Evolutionary conservation across 2,888 invertebrate species (phyloP).

Genomic region (Coremacera marginata): DNA sequence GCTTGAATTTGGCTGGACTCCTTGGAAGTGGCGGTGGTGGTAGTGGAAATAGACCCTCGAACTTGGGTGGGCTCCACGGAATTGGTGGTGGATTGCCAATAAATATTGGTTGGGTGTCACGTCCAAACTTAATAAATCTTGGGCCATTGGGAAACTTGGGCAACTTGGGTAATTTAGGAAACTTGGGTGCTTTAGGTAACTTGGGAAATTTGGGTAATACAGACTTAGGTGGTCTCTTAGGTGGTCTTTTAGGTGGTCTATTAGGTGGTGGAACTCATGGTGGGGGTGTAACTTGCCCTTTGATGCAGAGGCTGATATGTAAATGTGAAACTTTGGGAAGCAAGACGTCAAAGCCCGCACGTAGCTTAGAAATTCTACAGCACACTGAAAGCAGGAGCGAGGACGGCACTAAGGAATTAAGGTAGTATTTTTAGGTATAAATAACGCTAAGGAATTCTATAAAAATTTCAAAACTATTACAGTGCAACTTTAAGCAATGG

Average conservation of each 20-base stretch:
- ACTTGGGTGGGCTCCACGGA: no score
- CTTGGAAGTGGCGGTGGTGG: no score
- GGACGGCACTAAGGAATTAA: constrained; percentile 56
- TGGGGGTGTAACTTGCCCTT: constrained; percentile 47
- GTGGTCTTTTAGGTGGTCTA: constrained; percentile 6
- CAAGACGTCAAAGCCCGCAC: not conserved
- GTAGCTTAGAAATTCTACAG: constrained; percentile 49
- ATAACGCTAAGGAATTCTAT: not conserved
- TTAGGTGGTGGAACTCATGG: constrained; percentile 8
- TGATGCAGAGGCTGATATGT: constrained; percentile 55
- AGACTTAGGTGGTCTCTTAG: no score
- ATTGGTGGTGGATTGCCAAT: not conserved
- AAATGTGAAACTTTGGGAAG: constrained; percentile 54
- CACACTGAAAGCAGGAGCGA: constrained; percentile 53
- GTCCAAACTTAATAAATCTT: constrained; percentile 35
- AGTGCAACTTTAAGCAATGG: constrained; percentile 56
- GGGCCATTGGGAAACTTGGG: constrained; percentile 44
- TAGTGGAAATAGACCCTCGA: no score
- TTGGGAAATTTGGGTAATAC: constrained; percentile 36
- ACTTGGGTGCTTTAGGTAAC: constrained; percentile 47
- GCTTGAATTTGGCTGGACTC: no score
- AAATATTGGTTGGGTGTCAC: not conserved
- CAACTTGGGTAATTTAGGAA: no score
- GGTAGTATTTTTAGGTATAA: constrained; percentile 34
- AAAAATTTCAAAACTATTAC: not conserved